phyloP scores from a whole-genome alignment of 2,888 invertebrate species.

The Phania funesta region DNA sequence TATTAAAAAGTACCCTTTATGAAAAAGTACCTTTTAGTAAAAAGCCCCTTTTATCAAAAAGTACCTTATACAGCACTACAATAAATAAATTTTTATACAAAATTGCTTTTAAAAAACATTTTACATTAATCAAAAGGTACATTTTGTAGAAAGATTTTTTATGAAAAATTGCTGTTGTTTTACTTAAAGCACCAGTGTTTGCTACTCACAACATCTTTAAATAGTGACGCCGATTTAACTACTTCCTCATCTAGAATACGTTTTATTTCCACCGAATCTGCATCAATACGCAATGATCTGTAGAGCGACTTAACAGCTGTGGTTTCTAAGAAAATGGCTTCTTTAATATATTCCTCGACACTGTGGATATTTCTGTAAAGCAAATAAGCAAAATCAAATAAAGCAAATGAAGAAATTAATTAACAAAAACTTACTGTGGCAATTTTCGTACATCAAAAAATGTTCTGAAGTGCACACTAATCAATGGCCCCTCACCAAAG shows the following conservation, averaged over 20 bases:
- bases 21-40: too few relatives aligned
- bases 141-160: background rate
- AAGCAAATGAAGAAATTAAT: background rate
- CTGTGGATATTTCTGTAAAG: slow-evolving; percentile 84
- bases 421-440: slow-evolving; percentile 82
- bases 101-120: too few relatives aligned
- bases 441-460: slow-evolving; percentile 91
- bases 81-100: too few relatives aligned
- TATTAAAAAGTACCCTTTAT: background rate
- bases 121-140: too few relatives aligned
- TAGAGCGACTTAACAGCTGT: slow-evolving; percentile 87
- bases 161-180: too few relatives aligned
- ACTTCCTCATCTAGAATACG: slow-evolving; percentile 83
- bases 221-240: slow-evolving; percentile 77
- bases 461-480: slow-evolving; percentile 87
- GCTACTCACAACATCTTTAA: slow-evolving; percentile 76
- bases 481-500: slow-evolving; percentile 88
- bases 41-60: too few relatives aligned
- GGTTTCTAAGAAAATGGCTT: slow-evolving; percentile 87
- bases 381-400: slow-evolving; percentile 57
- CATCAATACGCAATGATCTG: slow-evolving; percentile 87
- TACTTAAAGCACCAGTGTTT: background rate
- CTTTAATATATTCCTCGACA: slow-evolving; percentile 88
- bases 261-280: slow-evolving; percentile 86
- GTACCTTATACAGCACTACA: too few relatives aligned